Conservation (phyloP, 64 coral and sea anemone genomes). For the Stichodactyla helianthus region DNA sequence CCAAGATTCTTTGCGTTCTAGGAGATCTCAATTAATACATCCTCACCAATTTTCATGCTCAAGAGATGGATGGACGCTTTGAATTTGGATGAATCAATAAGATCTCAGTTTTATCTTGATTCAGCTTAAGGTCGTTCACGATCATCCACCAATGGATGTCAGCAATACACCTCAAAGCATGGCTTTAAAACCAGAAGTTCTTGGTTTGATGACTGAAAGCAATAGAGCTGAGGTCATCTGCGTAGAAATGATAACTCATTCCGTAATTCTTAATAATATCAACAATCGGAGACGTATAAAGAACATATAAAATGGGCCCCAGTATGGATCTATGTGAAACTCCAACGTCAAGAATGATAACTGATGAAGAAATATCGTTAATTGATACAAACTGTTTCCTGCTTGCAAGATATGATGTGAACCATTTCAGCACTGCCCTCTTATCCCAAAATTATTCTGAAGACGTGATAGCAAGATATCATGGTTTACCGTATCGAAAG, state of each 20-base stretch:
- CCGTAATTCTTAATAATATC: conserved; percentile 16
- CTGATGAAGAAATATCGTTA: not conserved
- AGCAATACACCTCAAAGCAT: not conserved
- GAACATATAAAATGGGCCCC: conserved; percentile 8
- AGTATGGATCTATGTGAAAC: not conserved
- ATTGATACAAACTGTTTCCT: not conserved
- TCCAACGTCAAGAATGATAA: not conserved
- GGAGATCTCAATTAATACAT: no score
- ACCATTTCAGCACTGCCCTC: not conserved
- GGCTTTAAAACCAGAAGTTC: not conserved
- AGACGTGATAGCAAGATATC: conserved; percentile 19
- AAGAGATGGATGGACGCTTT: no score
- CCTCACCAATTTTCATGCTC: no score
- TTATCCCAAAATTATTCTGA: conserved; percentile 1
- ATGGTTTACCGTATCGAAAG: conserved; percentile 36
- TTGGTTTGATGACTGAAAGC: not conserved
- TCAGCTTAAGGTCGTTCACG: not conserved
- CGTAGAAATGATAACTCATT: conserved; percentile 19
- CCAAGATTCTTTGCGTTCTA: no score
- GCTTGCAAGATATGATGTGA: not conserved
- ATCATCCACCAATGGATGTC: not conserved
- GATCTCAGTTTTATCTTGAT: no score
- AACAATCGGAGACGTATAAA: conserved; percentile 15
- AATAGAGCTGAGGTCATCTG: not conserved
- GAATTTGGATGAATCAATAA: no score